Base-by-base conservation (phyloP, 2,797 vertebrate genomes). In the Myoxocephalus aenaeus region DNA sequence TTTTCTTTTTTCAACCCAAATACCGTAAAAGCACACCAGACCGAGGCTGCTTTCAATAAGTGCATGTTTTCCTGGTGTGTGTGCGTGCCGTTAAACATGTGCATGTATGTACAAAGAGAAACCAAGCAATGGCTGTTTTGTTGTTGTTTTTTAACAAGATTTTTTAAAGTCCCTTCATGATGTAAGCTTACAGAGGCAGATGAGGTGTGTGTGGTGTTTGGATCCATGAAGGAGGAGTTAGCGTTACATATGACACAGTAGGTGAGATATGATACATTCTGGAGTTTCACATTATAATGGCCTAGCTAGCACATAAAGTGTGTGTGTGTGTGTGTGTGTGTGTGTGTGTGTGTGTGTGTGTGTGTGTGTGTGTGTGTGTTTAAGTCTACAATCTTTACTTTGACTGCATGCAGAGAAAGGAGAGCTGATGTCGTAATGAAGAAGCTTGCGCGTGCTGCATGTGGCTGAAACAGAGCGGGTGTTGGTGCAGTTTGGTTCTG, bases 251-350 rank as follows among this genome's bases (percentile, higher is more conserved):
- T 92, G 80, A 83, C 73, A 86, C 56, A 88, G 82, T 75, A 68
- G 42, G 80, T 84, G 85, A 81, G 68, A 85, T 86, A 78, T 80
- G 87, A 94, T 95, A 96, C 95, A 96, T 96, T 92, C 94, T 94
- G 81, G 57, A 80, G 83, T 93, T 97, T 98, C 98, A 99, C 97
- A 99, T 98, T 99, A 95, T 96, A 93, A 95, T 96, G 96, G 96
- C 95, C 91, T 96, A 95, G 95, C 94, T 94, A 94, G 95, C 79
- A 92, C 95, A 86, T 93, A 72, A 58, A 1, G 36, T 54, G 68
- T 72, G 65, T 73, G 7, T 29, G 44, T 72, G 67, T 65, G 34
- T 59, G 20, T 69, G 69, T 73, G 77, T 68, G 65, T 70, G 74
- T 73, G 62, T 65, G 38, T 76, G 79, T 74, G 38, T 66, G 73